Evolutionary conservation across 2,888 invertebrate genomes (phyloP), one percentile per base, ranked within the genome.

Genomic region (Caenorhabditis sp.): DNA sequence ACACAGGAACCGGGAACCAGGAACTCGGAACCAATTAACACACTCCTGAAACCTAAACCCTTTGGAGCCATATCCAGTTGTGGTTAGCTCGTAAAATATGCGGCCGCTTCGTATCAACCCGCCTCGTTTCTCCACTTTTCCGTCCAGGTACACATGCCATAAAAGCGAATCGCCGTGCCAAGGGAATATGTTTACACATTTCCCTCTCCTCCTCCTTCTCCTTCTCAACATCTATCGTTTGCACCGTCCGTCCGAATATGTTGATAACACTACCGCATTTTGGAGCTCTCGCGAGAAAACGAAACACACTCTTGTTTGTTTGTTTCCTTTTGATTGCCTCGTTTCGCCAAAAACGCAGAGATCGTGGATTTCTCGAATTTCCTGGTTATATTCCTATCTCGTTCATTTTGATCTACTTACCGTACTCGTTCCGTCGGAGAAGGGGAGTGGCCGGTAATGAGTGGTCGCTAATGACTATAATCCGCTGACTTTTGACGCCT

Each of bases 261-360:
- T 60, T 74, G 74, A 74, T 74, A 74, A 74, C 74, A 72, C 65
- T 72, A 72, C 72, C 72, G 72, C 64, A 72, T 65, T 72, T 72
- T 65, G 56, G 65, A 55, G 72, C 72, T 65, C 65, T n/a, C 4
- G 47, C 9, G 11, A 15, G 3, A 15, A 18, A 2, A 13, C 11
- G 47, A n/a, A 9, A 47, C n/a, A 32, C 44, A 65, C 64, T 58
- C 62, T 72, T 72, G 65, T 72, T 72, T 72, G 72, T 72, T 70
- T 70, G 61, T 70, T 62, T 15, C 58, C 65, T n/a, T 56, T n/a
- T n/a, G n/a, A n/a, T n/a, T n/a, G n/a, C n/a, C n/a, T n/a, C n/a
- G n/a, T n/a, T n/a, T n/a, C n/a, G n/a, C n/a, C n/a, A n/a, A n/a
- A n/a, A n/a, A n/a, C n/a, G n/a, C n/a, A n/a, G n/a, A n/a, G n/a